Conservation (phyloP, 2,113 vertebrate genomes). For the Tyrannus savana region DNA sequence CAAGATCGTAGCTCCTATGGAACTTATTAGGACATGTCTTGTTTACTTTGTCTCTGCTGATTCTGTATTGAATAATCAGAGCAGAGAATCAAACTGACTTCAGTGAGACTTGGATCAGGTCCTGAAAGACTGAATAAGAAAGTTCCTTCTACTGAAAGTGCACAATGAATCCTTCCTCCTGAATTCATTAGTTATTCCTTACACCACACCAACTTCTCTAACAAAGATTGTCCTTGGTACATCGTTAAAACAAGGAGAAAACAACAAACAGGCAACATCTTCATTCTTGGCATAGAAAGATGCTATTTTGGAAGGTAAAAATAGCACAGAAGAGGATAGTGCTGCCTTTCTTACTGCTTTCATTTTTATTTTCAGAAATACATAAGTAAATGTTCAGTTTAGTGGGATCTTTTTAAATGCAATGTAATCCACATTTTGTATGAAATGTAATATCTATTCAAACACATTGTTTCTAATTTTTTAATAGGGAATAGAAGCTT, state of each 20-base stretch:
- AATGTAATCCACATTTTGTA: background rate
- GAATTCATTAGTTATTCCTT: constrained; percentile 22
- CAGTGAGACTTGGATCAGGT: background rate
- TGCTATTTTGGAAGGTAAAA: constrained; percentile 17
- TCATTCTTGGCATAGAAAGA: background rate
- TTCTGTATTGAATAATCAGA: constrained; percentile 30
- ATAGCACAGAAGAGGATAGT: background rate
- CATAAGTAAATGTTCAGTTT: background rate
- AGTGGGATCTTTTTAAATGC: background rate
- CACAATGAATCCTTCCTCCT: background rate
- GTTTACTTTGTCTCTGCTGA: constrained; percentile 40
- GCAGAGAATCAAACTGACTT: constrained; percentile 31
- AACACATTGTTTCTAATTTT: background rate
- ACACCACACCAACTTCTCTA: background rate
- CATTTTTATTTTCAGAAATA: background rate
- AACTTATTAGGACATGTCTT: background rate
- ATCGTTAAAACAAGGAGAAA: constrained; percentile 26
- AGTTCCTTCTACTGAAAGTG: constrained; percentile 17
- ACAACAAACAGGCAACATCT: background rate
- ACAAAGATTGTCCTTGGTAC: background rate
- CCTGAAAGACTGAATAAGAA: constrained; percentile 42
- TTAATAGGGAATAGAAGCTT: background rate
- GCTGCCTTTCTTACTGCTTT: background rate
- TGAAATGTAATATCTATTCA: background rate
- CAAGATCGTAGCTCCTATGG: background rate